Percentiles rank a stretch among this genome's conserved stretches.
Conservation (phyloP, 2,113 vertebrate species). For the Rhea americana region DNA sequence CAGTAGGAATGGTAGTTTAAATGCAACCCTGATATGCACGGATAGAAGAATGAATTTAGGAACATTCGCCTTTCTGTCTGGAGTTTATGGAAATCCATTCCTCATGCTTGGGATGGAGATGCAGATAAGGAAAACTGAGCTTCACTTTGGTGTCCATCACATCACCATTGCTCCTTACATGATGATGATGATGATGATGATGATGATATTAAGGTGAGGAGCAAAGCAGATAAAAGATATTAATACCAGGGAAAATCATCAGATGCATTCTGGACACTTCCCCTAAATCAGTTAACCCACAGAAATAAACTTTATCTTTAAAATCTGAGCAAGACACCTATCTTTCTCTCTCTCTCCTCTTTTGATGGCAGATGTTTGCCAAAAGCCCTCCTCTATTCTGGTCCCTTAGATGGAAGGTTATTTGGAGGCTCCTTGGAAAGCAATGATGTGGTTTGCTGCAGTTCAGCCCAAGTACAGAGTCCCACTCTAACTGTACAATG, state of each 20-base stretch:
- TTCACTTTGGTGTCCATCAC: neutral
- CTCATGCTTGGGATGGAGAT: neutral
- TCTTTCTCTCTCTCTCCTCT: neutral
- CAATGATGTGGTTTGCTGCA: neutral
- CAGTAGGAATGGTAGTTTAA: neutral
- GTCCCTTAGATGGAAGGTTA: neutral
- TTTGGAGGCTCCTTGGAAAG: neutral
- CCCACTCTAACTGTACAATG: neutral
- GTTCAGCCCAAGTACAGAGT: neutral
- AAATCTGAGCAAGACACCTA: neutral
- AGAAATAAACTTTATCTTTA: neutral
- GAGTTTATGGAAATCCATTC: conserved; percentile 17
- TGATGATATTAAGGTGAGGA: neutral
- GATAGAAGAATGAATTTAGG: neutral
- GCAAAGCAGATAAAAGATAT: neutral
- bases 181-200: neutral
- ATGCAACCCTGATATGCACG: neutral
- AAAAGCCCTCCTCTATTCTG: neutral
- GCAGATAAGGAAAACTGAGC: neutral
- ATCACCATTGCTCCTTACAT: neutral
- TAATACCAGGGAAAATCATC: neutral
- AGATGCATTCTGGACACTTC: neutral
- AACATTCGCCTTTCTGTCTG: neutral
- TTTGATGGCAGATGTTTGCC: neutral
- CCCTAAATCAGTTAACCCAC: neutral